These are phyloP conservation scores for Irena cyanogastra DNA, from an alignment of 2,113 vertebrate species.

Conservation along the genomic window DNA sequence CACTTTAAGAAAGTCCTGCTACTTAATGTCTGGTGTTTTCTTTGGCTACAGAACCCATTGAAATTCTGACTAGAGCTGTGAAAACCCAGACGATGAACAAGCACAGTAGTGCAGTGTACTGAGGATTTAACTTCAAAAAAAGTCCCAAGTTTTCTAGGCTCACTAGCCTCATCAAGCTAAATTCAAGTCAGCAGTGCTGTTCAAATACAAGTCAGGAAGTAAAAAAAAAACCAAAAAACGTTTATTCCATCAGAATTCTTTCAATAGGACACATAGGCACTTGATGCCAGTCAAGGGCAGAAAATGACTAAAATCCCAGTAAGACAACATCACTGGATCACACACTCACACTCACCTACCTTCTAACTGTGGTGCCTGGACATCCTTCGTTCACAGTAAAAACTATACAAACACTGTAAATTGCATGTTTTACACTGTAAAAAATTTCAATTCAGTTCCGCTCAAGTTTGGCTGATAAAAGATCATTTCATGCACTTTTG, in stretches of 20 bases:
- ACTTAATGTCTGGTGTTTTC: slow-evolving; percentile 39
- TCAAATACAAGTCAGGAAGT: neutral
- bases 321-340: neutral
- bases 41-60: slow-evolving; percentile 47
- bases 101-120: neutral
- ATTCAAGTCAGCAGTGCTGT: neutral
- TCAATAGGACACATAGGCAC: neutral
- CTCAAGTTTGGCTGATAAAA: neutral
- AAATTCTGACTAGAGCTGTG: slow-evolving; percentile 30
- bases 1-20: slow-evolving; percentile 41
- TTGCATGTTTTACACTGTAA: neutral
- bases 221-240: neutral
- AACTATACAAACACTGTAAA: neutral
- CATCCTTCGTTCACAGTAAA: neutral
- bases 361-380: neutral
- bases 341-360: neutral
- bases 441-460: neutral
- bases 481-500: neutral
- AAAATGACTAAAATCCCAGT: neutral
- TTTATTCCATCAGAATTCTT: slow-evolving; percentile 23
- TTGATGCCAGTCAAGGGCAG: neutral
- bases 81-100: slow-evolving; percentile 37
- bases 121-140: neutral
- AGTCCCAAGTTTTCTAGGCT: neutral
- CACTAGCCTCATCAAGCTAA: neutral